phyloP scores from a whole-genome alignment of 2,888 invertebrate genomes.

The Yponomeuta sedellus region DNA sequence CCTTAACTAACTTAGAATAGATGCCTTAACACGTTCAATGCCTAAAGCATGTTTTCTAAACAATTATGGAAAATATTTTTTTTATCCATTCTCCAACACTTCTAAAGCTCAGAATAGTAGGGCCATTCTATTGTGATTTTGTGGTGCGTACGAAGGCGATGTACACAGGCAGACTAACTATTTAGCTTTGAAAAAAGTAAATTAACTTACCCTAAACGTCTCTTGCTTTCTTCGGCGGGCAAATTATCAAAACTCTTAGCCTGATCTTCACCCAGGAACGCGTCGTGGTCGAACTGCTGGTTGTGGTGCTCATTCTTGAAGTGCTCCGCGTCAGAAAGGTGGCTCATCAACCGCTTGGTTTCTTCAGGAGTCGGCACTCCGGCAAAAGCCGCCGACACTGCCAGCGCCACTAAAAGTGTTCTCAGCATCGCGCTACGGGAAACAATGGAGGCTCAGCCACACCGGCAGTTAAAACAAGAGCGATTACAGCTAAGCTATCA shows the following conservation, averaged over 20 bases:
- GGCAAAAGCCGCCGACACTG: slow-evolving; percentile 57
- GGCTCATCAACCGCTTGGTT: slow-evolving; percentile 79
- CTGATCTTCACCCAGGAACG: slow-evolving; percentile 95
- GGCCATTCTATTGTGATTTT: too few species aligned
- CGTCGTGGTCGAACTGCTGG: slow-evolving; percentile 96
- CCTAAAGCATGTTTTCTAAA: too few species aligned
- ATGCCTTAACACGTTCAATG: too few species aligned
- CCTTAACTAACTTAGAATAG: too few species aligned
- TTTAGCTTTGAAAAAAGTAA: too few species aligned
- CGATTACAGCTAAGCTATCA: background rate
- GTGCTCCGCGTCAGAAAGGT: slow-evolving; percentile 87
- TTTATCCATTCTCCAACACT: too few species aligned
- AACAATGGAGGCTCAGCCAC: slow-evolving; percentile 20
- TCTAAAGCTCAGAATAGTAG: too few species aligned
- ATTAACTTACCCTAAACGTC: slow-evolving; percentile 82
- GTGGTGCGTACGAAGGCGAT: too few species aligned
- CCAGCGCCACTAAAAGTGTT: slow-evolving; percentile 50
- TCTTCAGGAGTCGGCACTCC: slow-evolving; percentile 85
- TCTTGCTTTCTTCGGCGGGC: slow-evolving; percentile 95
- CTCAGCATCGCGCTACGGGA: slow-evolving; percentile 51
- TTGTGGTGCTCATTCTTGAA: slow-evolving; percentile 89
- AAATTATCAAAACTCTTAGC: slow-evolving; percentile 96
- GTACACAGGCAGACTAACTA: too few species aligned
- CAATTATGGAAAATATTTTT: too few species aligned
- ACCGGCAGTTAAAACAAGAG: background rate